Base-by-base conservation (phyloP, 2,888 invertebrate genomes). In the Xestia rhomboidea region DNA sequence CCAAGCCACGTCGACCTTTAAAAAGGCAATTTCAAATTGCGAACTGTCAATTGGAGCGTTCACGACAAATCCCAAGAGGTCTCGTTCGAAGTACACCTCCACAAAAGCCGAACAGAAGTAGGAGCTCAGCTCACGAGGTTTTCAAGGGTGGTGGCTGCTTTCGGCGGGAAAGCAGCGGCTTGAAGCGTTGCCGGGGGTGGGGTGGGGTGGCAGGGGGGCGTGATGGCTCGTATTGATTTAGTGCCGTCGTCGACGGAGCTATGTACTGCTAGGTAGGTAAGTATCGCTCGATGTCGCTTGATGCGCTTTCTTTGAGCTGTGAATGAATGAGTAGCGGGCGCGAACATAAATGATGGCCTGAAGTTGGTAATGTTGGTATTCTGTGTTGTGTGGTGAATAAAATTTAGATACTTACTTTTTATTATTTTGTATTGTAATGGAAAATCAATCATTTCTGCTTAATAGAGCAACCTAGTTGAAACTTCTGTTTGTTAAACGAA, bases 191-290 rank as follows among this genome's bases (percentile, higher is more conserved):
- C 51, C 82, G 83, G 89, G 88, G 88, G 87, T 88, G 91, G 90
- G 89, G 86, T 86, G 89, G 91, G 88, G 79, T 75, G 90, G 89
- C 87, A 91, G 92, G 92, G 93, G 94, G 94, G 95, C 92, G 95
- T 96, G 97, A 97, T 96, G 97, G 96, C 95, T 95, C 96, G 97
- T 97, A 97, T 97, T 97, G 97, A 97, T 97, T 97, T 97, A 97
- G 96, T 97, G 97, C 97, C 97, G 96, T 96, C 96, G 96, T 96
- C 96, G 96, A 95, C 95, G 95, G 91, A 93, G 95, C 96, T 96
- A 96, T 95, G 95, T 96, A 95, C 94, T 94, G 93, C 91, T 95
- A 94, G 93, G 92, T 95, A 95, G 94, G 94, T 93, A 93, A 92
- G 93, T 94, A 95, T 93, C 93, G 94, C 91, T 89, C 91, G 91